These are phyloP conservation scores for Oscheius myriophilus DNA, from an alignment of 2,888 invertebrate genomes.

Conservation along the genomic window DNA sequence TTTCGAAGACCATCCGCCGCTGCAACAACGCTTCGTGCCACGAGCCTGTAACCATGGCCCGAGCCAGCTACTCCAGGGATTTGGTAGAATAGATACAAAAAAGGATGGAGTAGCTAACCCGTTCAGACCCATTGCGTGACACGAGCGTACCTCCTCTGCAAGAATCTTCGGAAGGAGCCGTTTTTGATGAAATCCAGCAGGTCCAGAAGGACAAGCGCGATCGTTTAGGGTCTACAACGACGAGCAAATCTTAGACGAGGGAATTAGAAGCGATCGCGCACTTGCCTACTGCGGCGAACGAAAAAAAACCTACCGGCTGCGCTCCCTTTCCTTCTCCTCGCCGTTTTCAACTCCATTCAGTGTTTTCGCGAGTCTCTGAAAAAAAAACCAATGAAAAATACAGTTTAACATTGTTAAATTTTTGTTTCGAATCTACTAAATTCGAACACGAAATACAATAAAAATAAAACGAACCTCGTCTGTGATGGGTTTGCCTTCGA, in stretches of 20 bases:
- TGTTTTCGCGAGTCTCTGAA: slow-evolving; percentile 15
- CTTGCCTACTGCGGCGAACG: not conserved
- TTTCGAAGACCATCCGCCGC: slow-evolving; percentile 1
- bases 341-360: slow-evolving; percentile 18
- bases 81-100: not conserved
- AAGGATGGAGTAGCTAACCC: not conserved
- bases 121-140: slow-evolving; percentile 17
- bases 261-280: not conserved
- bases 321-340: slow-evolving; percentile 3
- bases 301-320: slow-evolving; percentile 17
- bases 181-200: slow-evolving; percentile 4
- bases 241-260: slow-evolving; percentile 14
- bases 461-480: slow-evolving; percentile 12
- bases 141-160: slow-evolving; percentile 30
- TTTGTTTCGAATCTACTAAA: too few relatives aligned
- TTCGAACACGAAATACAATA: too few relatives aligned
- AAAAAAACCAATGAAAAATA: not conserved
- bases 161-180: slow-evolving; percentile 1
- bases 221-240: slow-evolving; percentile 30
- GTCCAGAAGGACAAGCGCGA: slow-evolving; percentile 10
- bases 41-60: slow-evolving; percentile 28
- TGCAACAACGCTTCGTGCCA: slow-evolving; percentile 26
- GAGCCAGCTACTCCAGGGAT: not conserved
- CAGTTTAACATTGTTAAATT: too few relatives aligned
- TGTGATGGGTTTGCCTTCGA: slow-evolving; percentile 17